A percentile compares a stretch with the other conserved stretches of the same genome.
Evolutionary conservation across 2,888 invertebrate genomes (phyloP).

Genomic region (Elaeidobius kamerunicus): DNA sequence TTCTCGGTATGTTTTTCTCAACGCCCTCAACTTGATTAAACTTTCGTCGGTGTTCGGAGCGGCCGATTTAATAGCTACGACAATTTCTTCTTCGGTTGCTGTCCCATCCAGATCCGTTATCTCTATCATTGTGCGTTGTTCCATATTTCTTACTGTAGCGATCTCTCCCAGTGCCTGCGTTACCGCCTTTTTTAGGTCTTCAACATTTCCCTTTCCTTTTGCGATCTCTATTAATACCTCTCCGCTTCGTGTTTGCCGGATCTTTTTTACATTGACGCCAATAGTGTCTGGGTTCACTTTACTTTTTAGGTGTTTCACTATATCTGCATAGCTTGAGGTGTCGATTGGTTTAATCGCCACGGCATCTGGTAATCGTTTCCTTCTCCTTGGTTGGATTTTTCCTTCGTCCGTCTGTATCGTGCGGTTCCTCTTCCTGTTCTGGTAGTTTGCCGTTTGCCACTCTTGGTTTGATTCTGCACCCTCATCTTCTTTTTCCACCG

Average conservation of each 20-base stretch:
- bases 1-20: neutral
- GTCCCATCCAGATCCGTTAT: no score
- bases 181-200: neutral
- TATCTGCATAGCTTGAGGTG: neutral
- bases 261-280: neutral
- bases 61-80: neutral
- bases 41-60: neutral
- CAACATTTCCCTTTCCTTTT: neutral
- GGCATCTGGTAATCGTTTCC: neutral
- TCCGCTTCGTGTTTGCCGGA: conserved; percentile 1
- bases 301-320: neutral
- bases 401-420: neutral
- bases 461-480: neutral
- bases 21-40: neutral
- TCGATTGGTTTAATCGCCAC: neutral
- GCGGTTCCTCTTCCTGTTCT: no score
- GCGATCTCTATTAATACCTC: neutral
- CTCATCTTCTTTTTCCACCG: no score
- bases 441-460: neutral
- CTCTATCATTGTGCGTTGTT: neutral
- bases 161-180: neutral
- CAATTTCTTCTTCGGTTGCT: neutral
- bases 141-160: neutral
- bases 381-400: neutral
- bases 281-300: neutral